phyloP scores from a whole-genome alignment of 2,113 vertebrate genomes.

The Centropus bengalensis region DNA sequence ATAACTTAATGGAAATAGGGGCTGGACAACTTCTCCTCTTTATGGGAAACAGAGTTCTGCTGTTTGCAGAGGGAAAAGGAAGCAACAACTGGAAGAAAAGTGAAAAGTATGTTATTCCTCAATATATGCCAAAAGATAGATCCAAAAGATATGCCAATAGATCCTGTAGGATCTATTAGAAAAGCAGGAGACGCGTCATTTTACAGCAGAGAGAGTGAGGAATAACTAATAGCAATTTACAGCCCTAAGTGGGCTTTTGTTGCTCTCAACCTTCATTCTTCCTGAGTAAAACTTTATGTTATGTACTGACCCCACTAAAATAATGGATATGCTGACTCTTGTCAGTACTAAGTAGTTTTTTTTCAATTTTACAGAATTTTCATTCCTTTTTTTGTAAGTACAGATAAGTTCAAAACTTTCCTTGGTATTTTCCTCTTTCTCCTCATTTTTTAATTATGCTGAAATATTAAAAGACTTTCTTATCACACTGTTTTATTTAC shows the following conservation, averaged over 20 bases:
- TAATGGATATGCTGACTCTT: background rate
- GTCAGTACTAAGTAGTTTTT: background rate
- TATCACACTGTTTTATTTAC: slow-evolving; percentile 46
- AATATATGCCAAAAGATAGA: background rate
- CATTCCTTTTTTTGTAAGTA: background rate
- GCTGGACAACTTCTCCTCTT: background rate
- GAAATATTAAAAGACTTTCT: slow-evolving; percentile 49
- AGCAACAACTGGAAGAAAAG: background rate
- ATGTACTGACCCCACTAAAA: background rate
- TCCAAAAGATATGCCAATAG: background rate
- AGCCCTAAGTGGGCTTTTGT: background rate
- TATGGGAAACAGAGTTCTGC: background rate
- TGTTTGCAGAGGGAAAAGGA: background rate
- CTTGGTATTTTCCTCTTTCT: background rate
- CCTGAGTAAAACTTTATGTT: background rate
- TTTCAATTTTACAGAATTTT: background rate
- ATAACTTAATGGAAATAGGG: background rate
- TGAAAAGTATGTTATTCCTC: background rate
- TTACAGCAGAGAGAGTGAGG: background rate
- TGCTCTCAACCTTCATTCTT: background rate
- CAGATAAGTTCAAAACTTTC: background rate
- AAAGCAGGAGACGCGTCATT: background rate
- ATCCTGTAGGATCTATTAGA: background rate
- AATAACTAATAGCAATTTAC: background rate
- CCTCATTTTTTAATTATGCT: background rate